phyloP scores from a whole-genome alignment of 2,888 invertebrate genomes.

The Pandemis heparana region DNA sequence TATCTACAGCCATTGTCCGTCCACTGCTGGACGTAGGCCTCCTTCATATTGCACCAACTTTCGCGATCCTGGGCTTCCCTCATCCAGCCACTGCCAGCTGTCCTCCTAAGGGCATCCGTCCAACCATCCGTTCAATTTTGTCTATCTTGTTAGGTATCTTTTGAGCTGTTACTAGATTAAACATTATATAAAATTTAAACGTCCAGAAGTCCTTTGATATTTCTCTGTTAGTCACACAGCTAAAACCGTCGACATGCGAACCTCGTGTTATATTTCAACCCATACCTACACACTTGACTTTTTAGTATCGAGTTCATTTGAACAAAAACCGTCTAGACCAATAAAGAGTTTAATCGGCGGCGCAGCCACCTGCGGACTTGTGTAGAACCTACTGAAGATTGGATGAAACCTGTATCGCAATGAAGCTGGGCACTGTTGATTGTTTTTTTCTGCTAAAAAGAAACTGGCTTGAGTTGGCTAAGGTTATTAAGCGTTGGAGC shows the following conservation, averaged over 20 bases:
- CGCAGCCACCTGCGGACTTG: slow-evolving; percentile 18
- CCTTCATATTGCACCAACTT: no score
- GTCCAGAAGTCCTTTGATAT: neutral
- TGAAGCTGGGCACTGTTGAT: neutral
- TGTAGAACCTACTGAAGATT: neutral
- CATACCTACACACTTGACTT: slow-evolving; percentile 6
- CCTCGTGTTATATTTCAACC: neutral
- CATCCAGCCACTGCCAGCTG: no score
- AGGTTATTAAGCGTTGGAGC: no score
- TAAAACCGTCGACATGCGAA: neutral
- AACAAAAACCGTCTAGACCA: slow-evolving; percentile 34
- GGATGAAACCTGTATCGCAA: neutral
- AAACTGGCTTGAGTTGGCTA: no score
- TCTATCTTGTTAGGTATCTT: neutral
- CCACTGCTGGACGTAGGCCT: no score
- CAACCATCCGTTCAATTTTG: no score
- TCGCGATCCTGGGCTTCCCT: no score
- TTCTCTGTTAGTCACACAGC: neutral
- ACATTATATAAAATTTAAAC: neutral
- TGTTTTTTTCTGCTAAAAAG: neutral
- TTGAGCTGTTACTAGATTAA: neutral
- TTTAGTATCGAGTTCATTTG: slow-evolving; percentile 19
- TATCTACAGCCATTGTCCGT: no score
- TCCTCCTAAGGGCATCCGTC: no score
- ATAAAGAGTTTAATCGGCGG: slow-evolving; percentile 37